A percentile compares a stretch with the other conserved stretches of the same genome.
These are phyloP conservation scores for Hemicordylus capensis DNA, from an alignment of 2,113 vertebrate genomes.

Conservation along the genomic window DNA sequence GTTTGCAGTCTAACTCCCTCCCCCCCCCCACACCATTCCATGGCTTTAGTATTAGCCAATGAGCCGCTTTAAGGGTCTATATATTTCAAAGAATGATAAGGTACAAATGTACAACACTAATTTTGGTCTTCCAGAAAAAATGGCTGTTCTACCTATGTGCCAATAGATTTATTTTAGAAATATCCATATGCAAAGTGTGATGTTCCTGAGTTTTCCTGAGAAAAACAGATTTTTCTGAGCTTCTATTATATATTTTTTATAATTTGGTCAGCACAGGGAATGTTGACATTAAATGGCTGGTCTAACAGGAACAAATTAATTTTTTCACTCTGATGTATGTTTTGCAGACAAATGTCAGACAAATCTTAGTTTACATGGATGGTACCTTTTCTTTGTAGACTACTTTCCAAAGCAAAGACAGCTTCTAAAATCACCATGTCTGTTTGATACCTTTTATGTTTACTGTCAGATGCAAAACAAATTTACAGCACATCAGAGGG, in stretches of 20 bases:
- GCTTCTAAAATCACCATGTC: too few species aligned
- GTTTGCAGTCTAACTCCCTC: neutral
- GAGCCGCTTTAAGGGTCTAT: neutral
- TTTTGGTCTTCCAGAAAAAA: neutral
- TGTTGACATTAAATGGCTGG: neutral
- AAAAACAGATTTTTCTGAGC: neutral
- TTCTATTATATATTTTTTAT: neutral
- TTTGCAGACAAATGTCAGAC: slow-evolving; percentile 23
- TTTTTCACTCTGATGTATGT: neutral
- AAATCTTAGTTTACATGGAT: slow-evolving; percentile 4
- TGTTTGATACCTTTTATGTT: too few species aligned
- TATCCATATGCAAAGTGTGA: too few species aligned
- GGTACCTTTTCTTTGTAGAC: rapidly evolving
- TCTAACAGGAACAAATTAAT: neutral
- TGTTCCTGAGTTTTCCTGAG: neutral
- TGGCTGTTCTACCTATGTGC: neutral
- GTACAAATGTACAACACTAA: neutral
- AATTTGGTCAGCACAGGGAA: neutral
- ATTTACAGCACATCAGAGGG: too few species aligned
- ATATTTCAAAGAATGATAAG: neutral
- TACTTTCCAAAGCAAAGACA: too few species aligned
- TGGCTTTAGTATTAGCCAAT: neutral
- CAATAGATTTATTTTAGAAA: neutral
- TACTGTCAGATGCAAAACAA: too few species aligned
- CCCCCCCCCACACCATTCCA: neutral